Base-by-base conservation (phyloP, 2,888 invertebrate species). In the Nysson spinosus region DNA sequence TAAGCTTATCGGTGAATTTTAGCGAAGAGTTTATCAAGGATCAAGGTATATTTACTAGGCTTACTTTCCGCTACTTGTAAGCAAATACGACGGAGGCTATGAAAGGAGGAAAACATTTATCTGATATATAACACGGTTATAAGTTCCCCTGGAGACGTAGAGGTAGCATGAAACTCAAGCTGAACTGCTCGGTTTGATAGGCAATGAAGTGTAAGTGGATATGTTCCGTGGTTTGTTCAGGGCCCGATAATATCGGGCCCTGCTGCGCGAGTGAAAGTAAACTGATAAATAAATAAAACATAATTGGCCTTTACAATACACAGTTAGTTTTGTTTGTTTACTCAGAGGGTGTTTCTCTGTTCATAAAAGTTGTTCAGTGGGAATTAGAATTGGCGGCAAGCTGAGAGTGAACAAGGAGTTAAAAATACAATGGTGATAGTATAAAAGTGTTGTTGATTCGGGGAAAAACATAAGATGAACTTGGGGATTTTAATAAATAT, bases 151-250 rank as follows among this genome's bases (percentile, higher is more conserved):
- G 47, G 51, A 76, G 61, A 63, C 57, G 75, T n/a, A 56, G 69
- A 66, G 51, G 54, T 65, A 65, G 43, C 63, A 44, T 71, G 75
- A 77, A 75, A 75, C 74, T 74, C 71, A 70, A 75, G 75, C 77
- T 52, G 47, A 74, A 66, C 68, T 71, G 74, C 75, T 62, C 66
- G 19, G 47, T 61, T 56, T 70, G 67, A 76, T 75, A 74, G 63
- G 74, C 71, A 75, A 71, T 69, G 71, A 71, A 71, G 68, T 72
- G 75, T 75, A 75, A 75, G 74, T 61, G 76, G 75, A 75, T 75
- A 75, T 68, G 77, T 75, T 74, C 69, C 74, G 71, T 66, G 61
- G 68, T 63, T 49, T 65, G 74, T 47, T 74, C 63, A 74, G n/a
- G 73, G 62, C 50, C 50, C 56, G 77, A 77, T 75, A 46, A 68